A percentile compares a stretch with the other conserved stretches of the same genome.
phyloP scores from a whole-genome alignment of 1,140 invertebrate genomes.

The Pinna nobilis region DNA sequence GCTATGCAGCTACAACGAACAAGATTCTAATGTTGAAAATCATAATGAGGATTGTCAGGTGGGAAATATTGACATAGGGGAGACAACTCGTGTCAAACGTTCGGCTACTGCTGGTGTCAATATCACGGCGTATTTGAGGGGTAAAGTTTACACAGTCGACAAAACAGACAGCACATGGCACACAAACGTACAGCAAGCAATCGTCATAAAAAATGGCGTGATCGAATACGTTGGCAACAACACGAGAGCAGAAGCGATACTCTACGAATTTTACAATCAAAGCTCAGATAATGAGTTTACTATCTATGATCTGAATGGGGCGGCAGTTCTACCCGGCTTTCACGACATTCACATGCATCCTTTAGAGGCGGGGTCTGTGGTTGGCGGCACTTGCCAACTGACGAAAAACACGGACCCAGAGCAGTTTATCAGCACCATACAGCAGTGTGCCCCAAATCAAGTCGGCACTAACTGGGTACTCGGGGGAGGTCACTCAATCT shows the following conservation, averaged over 20 bases:
- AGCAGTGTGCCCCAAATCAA: conserved; percentile 18
- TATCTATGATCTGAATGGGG: conserved; percentile 24
- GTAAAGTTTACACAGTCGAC: conserved; percentile 22
- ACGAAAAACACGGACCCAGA: conserved; percentile 4
- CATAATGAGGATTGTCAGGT: no score
- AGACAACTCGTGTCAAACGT: no score
- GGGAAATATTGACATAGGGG: no score
- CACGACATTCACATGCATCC: conserved; percentile 49
- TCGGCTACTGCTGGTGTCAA: no score
- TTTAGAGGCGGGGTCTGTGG: conserved; percentile 28
- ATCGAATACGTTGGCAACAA: conserved; percentile 22
- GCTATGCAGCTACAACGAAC: no score
- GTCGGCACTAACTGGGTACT: conserved; percentile 43
- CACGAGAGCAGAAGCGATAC: neutral
- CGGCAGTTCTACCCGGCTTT: conserved; percentile 33
- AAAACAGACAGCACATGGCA: conserved; percentile 2
- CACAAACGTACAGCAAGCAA: conserved; percentile 3
- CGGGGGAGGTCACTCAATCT: conserved; percentile 39
- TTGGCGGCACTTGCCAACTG: conserved; percentile 32
- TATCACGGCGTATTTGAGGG: conserved; percentile 2
- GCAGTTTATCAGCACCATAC: neutral
- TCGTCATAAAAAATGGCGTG: conserved; percentile 5
- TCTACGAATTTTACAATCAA: neutral
- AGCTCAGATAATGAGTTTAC: neutral
- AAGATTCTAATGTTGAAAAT: no score